Percentiles rank a stretch among this genome's conserved stretches.
Evolutionary conservation across 2,888 invertebrate genomes (phyloP).

Genomic region (Disparrhopalites patrizii): DNA sequence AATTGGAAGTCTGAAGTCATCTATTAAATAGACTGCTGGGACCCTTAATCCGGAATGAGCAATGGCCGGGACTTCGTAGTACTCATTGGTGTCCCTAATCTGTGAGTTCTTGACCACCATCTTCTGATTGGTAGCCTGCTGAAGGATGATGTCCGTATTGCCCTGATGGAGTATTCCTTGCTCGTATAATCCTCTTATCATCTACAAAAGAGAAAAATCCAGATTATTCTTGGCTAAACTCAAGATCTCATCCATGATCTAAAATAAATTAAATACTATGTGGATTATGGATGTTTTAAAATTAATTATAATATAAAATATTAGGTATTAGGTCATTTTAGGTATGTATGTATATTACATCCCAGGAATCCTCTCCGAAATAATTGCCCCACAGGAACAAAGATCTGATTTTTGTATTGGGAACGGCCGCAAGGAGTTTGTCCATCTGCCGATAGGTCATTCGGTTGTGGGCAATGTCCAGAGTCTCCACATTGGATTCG

Average conservation of each 20-base stretch:
- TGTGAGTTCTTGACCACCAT: conserved; percentile 40
- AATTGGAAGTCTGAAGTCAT: too few relatives aligned
- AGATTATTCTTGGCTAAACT: neutral
- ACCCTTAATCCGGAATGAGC: conserved; percentile 29
- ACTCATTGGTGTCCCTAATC: conserved; percentile 42
- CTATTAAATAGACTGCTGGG: too few relatives aligned
- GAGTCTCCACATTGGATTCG: conserved; percentile 31
- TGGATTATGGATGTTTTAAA: neutral
- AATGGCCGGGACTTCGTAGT: conserved; percentile 43
- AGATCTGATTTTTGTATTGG: conserved; percentile 31
- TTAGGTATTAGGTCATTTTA: neutral
- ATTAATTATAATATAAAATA: neutral
- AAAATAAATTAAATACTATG: neutral
- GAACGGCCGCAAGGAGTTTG: conserved; percentile 32
- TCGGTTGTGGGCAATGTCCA: conserved; percentile 44
- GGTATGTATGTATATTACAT: conserved; percentile 16
- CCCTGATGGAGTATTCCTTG: conserved; percentile 16
- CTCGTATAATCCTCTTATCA: conserved; percentile 32
- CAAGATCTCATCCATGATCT: too few relatives aligned
- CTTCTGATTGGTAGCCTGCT: conserved; percentile 32
- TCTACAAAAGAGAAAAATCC: conserved; percentile 21
- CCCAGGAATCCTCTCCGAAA: conserved; percentile 34
- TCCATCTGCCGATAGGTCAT: conserved; percentile 34
- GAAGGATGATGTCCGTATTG: conserved; percentile 31
- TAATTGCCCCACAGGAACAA: conserved; percentile 45